These are phyloP conservation scores for Eulimnadia texana DNA, from an alignment of 1,140 invertebrate genomes.

Conservation along the genomic window DNA sequence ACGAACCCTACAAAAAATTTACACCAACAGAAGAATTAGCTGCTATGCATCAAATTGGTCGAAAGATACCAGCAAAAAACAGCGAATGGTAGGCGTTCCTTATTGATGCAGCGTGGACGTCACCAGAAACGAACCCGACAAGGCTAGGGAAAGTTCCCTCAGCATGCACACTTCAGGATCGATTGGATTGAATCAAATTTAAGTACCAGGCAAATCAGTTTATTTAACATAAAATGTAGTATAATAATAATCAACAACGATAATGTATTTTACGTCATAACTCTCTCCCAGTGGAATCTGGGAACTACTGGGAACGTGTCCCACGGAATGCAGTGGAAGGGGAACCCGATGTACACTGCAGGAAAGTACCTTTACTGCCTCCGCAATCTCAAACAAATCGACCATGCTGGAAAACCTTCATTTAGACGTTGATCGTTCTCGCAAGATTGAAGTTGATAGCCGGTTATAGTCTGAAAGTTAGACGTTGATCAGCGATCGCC, in stretches of 20 bases:
- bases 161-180: not conserved
- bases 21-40: not conserved
- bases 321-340: no score
- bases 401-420: no score
- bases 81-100: not conserved
- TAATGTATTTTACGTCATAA: not conserved
- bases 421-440: no score
- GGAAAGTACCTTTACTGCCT: not conserved
- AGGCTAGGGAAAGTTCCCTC: not conserved
- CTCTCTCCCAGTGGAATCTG: not conserved
- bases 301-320: no score
- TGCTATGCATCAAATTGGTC: not conserved
- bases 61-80: not conserved
- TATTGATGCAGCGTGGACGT: not conserved
- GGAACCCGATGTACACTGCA: not conserved
- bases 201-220: not conserved
- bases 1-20: conserved; percentile 6
- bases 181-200: not conserved
- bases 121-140: not conserved
- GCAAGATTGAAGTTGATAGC: conserved; percentile 6
- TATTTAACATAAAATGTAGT: not conserved
- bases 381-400: not conserved
- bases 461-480: not conserved
- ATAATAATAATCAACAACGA: not conserved
- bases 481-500: not conserved